Percentiles rank a stretch among this genome's conserved stretches.
These are phyloP conservation scores for Campoplex capitator DNA, from an alignment of 2,888 invertebrate genomes.

Conservation along the genomic window DNA sequence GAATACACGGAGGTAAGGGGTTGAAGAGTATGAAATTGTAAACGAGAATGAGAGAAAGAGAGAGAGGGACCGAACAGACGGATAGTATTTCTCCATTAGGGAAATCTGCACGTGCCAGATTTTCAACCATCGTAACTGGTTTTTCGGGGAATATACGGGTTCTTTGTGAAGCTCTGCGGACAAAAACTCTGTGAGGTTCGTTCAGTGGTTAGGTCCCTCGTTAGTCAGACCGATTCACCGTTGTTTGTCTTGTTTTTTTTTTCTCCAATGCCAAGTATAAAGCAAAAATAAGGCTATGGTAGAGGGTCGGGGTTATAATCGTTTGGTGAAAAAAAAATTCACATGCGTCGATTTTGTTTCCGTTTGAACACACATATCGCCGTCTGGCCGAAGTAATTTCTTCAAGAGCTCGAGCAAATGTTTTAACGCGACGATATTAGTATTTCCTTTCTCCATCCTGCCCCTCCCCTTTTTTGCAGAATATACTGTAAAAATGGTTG, in stretches of 20 bases:
- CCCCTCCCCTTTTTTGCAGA: slow-evolving; percentile 72
- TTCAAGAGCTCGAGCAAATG: slow-evolving; percentile 74
- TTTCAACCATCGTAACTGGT: slow-evolving; percentile 54
- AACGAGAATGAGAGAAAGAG: slow-evolving; percentile 20
- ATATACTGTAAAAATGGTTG: slow-evolving; percentile 19
- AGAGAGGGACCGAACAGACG: slow-evolving; percentile 48
- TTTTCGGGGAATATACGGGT: slow-evolving; percentile 18
- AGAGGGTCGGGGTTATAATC: not conserved
- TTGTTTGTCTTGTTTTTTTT: slow-evolving; percentile 26
- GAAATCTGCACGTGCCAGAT: slow-evolving; percentile 56
- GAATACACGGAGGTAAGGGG: not conserved
- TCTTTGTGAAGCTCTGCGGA: slow-evolving; percentile 23
- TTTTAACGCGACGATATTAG: slow-evolving; percentile 72
- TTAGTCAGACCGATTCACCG: slow-evolving; percentile 62
- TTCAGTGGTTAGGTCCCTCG: slow-evolving; percentile 63
- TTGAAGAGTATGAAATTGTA: slow-evolving; percentile 42
- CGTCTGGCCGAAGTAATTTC: slow-evolving; percentile 80
- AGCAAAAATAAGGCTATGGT: not conserved
- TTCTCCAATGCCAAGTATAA: slow-evolving; percentile 6
- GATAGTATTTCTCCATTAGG: slow-evolving; percentile 67
- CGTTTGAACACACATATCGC: slow-evolving; percentile 51
- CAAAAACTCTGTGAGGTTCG: slow-evolving; percentile 48
- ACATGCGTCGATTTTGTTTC: slow-evolving; percentile 68
- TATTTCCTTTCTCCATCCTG: slow-evolving; percentile 8
- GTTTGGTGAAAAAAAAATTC: not conserved